A percentile compares a stretch with the other conserved stretches of the same genome.
Conservation (phyloP, 1,140 invertebrate genomes). For the Acyrthosiphon pisum region DNA sequence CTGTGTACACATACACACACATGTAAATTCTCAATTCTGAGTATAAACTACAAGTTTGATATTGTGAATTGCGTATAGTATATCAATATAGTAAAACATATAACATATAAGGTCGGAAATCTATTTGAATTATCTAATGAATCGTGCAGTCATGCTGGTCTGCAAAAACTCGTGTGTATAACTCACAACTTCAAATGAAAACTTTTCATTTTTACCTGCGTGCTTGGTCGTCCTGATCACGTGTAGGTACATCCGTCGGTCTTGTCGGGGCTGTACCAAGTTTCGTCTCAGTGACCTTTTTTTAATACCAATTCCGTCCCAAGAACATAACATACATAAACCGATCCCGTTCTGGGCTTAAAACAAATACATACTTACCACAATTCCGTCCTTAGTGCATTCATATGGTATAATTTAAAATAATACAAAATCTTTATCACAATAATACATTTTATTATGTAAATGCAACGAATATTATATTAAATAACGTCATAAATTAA, state of each 20-base stretch:
- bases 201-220: background rate
- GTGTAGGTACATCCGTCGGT: background rate
- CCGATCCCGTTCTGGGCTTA: background rate
- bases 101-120: background rate
- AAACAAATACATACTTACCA: background rate
- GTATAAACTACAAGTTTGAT: too few relatives aligned
- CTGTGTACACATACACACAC: too few relatives aligned
- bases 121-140: background rate
- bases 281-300: background rate
- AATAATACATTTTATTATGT: background rate
- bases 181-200: background rate
- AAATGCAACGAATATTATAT: background rate
- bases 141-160: background rate
- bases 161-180: background rate
- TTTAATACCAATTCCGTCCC: background rate
- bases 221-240: background rate
- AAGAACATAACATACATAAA: background rate
- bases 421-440: too few relatives aligned
- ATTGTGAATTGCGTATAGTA: too few relatives aligned
- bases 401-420: background rate
- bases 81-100: background rate
- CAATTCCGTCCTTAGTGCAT: background rate
- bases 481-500: background rate
- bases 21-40: background rate
- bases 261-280: background rate